phyloP scores from a whole-genome alignment of 2,888 invertebrate genomes.

The Timandra comae region DNA sequence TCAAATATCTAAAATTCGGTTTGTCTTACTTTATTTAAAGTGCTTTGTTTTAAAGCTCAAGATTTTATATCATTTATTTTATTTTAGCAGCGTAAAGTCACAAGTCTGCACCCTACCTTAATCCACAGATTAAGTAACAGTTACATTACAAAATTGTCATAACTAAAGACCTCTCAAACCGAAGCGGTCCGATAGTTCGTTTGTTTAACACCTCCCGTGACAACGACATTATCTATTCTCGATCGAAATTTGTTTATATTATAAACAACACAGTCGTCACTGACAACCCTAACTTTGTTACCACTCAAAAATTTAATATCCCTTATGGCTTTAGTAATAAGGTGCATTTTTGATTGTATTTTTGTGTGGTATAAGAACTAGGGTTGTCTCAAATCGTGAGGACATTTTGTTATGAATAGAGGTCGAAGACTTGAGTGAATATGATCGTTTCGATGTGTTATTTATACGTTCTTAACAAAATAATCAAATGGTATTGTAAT shows the following conservation, averaged over 20 bases:
- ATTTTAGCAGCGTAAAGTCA: conserved; percentile 16
- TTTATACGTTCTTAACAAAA: conserved; percentile 12
- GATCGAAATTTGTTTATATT: conserved; percentile 64
- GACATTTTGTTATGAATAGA: conserved; percentile 59
- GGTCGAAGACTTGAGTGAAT: conserved; percentile 57
- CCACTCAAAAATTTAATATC: background rate
- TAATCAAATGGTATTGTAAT: conserved; percentile 10
- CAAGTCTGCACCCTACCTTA: conserved; percentile 24
- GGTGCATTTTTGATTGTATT: conserved; percentile 8
- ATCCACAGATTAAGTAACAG: too few relatives aligned
- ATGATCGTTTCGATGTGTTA: conserved; percentile 25
- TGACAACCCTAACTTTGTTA: conserved; percentile 20
- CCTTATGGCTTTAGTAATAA: background rate
- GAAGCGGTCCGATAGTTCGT: conserved; percentile 35
- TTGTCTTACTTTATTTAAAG: too few relatives aligned
- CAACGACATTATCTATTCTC: conserved; percentile 66
- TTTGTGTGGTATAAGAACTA: too few relatives aligned
- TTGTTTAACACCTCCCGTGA: conserved; percentile 52
- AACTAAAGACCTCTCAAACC: conserved; percentile 18
- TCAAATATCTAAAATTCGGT: too few relatives aligned
- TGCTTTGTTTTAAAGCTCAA: too few relatives aligned
- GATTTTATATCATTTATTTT: too few relatives aligned
- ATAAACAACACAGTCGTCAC: conserved; percentile 47
- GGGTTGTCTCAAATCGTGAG: conserved; percentile 35
- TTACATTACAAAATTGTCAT: conserved; percentile 35